Conservation (phyloP, 2,888 invertebrate genomes). For the Poecilus cupreus region DNA sequence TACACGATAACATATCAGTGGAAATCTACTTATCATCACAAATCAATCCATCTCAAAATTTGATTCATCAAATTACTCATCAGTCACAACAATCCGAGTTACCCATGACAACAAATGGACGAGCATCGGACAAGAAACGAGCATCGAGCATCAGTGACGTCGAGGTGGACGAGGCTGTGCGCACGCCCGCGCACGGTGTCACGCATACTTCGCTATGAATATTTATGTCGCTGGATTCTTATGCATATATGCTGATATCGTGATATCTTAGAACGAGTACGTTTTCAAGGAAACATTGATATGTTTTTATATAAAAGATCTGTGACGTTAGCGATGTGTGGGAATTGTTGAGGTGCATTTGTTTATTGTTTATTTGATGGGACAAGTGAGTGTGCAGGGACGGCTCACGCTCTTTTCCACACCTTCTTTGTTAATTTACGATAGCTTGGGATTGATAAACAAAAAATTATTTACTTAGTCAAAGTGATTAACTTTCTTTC, state of each 20-base stretch:
- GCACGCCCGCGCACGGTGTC: not conserved
- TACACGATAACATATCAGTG: not conserved
- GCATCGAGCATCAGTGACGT: not conserved
- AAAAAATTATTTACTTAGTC: too few species aligned
- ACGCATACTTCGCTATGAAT: slow-evolving; percentile 53
- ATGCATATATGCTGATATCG: slow-evolving; percentile 57
- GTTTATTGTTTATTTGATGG: slow-evolving; percentile 41
- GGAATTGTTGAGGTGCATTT: slow-evolving; percentile 31
- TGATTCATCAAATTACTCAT: not conserved
- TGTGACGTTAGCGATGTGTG: slow-evolving; percentile 35
- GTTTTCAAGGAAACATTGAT: slow-evolving; percentile 57
- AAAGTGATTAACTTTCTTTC: too few species aligned
- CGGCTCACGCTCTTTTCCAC: not conserved
- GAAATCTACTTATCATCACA: not conserved
- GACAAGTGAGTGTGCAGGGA: slow-evolving; percentile 11
- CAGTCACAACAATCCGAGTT: not conserved
- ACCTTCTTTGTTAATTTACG: not conserved
- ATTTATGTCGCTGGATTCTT: slow-evolving; percentile 53
- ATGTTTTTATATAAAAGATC: slow-evolving; percentile 58
- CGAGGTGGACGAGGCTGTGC: not conserved
- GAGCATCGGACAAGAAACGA: not conserved
- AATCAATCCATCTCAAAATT: not conserved
- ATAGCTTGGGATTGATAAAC: too few species aligned
- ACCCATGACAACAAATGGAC: slow-evolving; percentile 12
- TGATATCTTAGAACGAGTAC: slow-evolving; percentile 50